phyloP scores from a whole-genome alignment of 2,888 invertebrate genomes.

The Pristionchus entomophagus region DNA sequence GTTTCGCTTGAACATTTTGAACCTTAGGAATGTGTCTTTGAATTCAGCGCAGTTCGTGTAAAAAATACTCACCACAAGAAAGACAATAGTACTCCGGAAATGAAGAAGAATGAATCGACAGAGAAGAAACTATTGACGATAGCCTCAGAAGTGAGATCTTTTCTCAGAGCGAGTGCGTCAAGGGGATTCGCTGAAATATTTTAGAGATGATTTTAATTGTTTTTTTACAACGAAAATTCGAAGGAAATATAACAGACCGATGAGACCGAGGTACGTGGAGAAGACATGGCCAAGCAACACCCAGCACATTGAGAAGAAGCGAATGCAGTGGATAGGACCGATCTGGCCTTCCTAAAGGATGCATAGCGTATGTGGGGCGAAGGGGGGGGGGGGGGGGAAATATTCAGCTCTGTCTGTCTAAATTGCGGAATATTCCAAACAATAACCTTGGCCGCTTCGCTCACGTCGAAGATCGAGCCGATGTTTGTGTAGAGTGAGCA shows the following conservation, averaged over 20 bases:
- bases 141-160: conserved; percentile 51
- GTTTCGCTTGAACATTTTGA: too few species aligned
- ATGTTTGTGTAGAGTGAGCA: conserved; percentile 33
- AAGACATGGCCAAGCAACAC: conserved; percentile 27
- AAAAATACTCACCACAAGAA: conserved; percentile 44
- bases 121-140: conserved; percentile 56
- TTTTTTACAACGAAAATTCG: not conserved
- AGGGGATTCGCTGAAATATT: conserved; percentile 50
- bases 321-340: conserved; percentile 44
- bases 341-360: not conserved
- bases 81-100: conserved; percentile 54
- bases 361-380: too few species aligned
- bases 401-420: too few species aligned
- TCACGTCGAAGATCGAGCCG: not conserved
- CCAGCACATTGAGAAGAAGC: conserved; percentile 45
- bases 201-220: too few species aligned
- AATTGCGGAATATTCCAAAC: too few species aligned
- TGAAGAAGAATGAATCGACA: conserved; percentile 62
- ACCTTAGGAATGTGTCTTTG: too few species aligned
- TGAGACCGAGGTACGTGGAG: not conserved
- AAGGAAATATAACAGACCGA: not conserved
- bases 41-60: too few species aligned
- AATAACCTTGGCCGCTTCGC: not conserved
- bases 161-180: conserved; percentile 45
- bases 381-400: too few species aligned